Evolutionary conservation across 2,113 vertebrate species (phyloP).

Genomic region (Ahaetulla prasina): DNA sequence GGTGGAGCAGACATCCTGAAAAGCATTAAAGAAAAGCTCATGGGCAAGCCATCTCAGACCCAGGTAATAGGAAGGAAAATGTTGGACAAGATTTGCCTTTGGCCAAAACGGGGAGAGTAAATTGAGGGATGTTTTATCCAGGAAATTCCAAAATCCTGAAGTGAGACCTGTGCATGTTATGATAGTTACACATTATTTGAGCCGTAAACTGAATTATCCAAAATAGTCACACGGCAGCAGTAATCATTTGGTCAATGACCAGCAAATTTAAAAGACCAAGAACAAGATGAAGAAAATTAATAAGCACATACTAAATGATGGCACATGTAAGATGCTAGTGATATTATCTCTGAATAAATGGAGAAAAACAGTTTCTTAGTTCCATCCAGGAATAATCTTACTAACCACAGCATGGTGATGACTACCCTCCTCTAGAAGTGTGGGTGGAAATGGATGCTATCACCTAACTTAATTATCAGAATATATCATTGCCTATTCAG

Average conservation of each 20-base stretch:
- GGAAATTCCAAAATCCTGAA: neutral
- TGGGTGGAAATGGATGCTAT: neutral
- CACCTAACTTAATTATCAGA: neutral
- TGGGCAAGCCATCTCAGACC: neutral
- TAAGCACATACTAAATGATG: neutral
- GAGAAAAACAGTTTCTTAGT: constrained; percentile 15
- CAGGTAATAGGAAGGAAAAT: neutral
- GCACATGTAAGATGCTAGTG: constrained; percentile 30
- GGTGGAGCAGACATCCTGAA: neutral
- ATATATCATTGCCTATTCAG: neutral
- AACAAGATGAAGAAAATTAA: constrained; percentile 13
- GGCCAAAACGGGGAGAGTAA: neutral
- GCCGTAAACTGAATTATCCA: constrained; percentile 21
- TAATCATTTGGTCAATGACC: neutral
- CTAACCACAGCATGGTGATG: neutral
- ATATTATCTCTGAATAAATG: constrained; percentile 26
- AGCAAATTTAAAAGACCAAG: neutral
- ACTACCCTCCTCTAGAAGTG: neutral
- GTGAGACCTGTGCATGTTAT: neutral
- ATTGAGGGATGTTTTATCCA: neutral
- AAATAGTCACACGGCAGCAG: neutral
- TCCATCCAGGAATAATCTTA: neutral
- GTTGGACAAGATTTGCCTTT: neutral
- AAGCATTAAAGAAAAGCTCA: neutral
- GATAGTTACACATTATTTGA: constrained; percentile 26